Evolutionary conservation across 2,113 vertebrate genomes (phyloP).

Genomic region (Salvator merianae): DNA sequence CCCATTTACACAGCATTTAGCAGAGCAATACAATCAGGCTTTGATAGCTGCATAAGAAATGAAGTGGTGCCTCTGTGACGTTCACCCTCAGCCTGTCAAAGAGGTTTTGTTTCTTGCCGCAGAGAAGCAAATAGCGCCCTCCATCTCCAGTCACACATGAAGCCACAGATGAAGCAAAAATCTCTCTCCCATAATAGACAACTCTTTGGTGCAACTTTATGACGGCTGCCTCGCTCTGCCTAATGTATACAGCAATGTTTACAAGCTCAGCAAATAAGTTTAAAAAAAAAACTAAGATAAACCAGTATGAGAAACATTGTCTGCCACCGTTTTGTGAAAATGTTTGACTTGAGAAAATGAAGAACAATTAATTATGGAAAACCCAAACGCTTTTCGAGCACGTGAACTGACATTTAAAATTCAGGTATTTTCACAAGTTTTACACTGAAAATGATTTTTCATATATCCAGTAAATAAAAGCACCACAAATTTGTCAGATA

Average conservation of each 20-base stretch:
- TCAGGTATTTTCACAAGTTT: conserved; percentile 67
- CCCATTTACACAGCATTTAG: neutral
- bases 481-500: conserved; percentile 62
- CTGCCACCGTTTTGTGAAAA: too few relatives aligned
- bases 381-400: conserved; percentile 36
- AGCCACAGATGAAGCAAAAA: neutral
- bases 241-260: neutral
- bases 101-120: too few relatives aligned
- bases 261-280: too few relatives aligned
- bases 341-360: too few relatives aligned
- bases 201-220: neutral
- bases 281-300: too few relatives aligned
- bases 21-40: too few relatives aligned
- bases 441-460: conserved; percentile 61
- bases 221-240: neutral
- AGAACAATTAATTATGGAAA: too few relatives aligned
- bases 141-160: too few relatives aligned
- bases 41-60: too few relatives aligned
- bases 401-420: conserved; percentile 53
- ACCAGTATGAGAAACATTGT: neutral
- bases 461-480: conserved; percentile 61
- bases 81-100: too few relatives aligned
- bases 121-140: too few relatives aligned
- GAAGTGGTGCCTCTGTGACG: too few relatives aligned
- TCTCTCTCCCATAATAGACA: neutral